Conservation (phyloP, 2,113 vertebrate species). For the Cavia aperea region DNA sequence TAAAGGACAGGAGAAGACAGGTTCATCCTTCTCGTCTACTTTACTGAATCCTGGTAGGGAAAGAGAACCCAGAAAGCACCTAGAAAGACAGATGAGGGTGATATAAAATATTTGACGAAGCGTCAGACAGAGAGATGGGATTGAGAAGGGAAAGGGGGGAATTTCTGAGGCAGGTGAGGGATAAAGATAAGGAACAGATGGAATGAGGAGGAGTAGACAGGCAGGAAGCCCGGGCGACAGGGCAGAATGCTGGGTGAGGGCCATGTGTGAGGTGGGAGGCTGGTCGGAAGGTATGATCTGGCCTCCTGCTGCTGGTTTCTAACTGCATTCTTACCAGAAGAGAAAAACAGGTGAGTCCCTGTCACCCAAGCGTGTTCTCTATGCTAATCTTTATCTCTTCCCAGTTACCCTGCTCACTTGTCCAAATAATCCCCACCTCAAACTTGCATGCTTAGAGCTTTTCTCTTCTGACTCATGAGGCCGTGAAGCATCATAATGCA, state of each 20-base stretch:
- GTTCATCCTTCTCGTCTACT: neutral
- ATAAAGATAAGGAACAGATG: neutral
- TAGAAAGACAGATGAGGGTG: neutral
- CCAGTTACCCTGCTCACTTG: constrained; percentile 8
- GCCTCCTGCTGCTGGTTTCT: neutral
- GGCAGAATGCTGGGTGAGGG: neutral
- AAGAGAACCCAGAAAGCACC: neutral
- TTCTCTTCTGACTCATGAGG: constrained; percentile 53
- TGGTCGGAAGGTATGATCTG: neutral
- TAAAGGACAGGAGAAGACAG: neutral
- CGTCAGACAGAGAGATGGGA: neutral
- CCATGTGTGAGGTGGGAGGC: rapidly evolving
- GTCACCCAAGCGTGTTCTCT: neutral
- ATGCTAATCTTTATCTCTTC: constrained; percentile 23
- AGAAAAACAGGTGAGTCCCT: neutral
- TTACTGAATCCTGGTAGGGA: neutral
- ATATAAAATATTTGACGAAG: neutral
- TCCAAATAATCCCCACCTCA: constrained; percentile 1
- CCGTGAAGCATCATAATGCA: constrained; percentile 9
- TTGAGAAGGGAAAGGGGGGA: neutral
- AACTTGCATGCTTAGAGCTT: neutral
- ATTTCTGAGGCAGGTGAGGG: neutral
- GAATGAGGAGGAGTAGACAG: neutral
- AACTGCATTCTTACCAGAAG: neutral
- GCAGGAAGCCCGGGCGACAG: neutral